A percentile compares a stretch with the other conserved stretches of the same genome.
These are phyloP conservation scores for Argyresthia albistria DNA, from an alignment of 2,888 invertebrate genomes.

Conservation along the genomic window DNA sequence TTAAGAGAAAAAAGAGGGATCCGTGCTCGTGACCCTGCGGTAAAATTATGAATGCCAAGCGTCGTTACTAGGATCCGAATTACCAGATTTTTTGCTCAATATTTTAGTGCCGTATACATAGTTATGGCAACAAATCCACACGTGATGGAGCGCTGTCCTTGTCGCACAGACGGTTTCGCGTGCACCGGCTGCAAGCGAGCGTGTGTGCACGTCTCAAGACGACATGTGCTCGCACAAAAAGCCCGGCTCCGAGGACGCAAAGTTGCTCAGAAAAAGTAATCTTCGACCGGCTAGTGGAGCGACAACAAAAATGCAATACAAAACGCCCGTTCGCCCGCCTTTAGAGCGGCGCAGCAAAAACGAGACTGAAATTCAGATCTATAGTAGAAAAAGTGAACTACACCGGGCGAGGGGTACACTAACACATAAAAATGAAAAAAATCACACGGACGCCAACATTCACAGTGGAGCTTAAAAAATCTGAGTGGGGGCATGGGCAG, in stretches of 20 bases:
- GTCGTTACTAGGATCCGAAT: conserved; percentile 67
- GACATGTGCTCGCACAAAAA: conserved; percentile 57
- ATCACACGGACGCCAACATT: conserved; percentile 65
- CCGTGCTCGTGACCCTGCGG: conserved; percentile 68
- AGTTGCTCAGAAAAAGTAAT: conserved; percentile 23
- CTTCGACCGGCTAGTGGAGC: conserved; percentile 38
- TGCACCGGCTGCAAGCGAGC: conserved; percentile 36
- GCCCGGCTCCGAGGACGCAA: conserved; percentile 33
- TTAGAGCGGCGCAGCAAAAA: conserved; percentile 72
- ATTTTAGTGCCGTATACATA: conserved; percentile 65
- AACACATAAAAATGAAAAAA: conserved; percentile 72
- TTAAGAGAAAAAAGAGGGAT: conserved; percentile 46
- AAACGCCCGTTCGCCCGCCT: conserved; percentile 63
- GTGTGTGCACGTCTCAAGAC: conserved; percentile 31
- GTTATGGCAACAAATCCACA: conserved; percentile 50
- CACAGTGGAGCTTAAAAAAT: conserved; percentile 64
- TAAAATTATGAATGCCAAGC: conserved; percentile 67
- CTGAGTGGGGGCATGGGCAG: conserved; percentile 53
- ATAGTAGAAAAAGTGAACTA: conserved; percentile 74
- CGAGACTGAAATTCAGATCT: conserved; percentile 73
- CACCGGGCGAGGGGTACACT: conserved; percentile 71
- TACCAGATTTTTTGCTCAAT: conserved; percentile 66
- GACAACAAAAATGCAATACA: conserved; percentile 57
- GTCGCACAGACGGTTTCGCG: conserved; percentile 39
- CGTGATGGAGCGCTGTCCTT: conserved; percentile 46